These are phyloP conservation scores for Pseudomyrmex gracilis DNA, from an alignment of 1,140 invertebrate genomes.

Conservation along the genomic window DNA sequence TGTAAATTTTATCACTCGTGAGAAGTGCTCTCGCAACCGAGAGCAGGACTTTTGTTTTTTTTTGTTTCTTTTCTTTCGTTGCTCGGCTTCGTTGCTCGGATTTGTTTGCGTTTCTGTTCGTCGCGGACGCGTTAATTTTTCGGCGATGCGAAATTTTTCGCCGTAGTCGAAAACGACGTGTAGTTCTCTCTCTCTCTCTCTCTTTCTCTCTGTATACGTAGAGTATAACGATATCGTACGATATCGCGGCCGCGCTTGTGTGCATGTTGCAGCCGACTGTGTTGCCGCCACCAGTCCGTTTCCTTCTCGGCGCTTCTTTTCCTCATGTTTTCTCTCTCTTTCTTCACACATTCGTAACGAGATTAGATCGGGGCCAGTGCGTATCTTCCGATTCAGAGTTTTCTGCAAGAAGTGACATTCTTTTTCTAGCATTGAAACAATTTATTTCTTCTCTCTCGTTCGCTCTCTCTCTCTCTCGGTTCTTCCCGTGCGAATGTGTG, in stretches of 20 bases:
- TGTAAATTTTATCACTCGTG: neutral
- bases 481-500: neutral
- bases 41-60: neutral
- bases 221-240: neutral
- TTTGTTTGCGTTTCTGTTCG: neutral
- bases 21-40: neutral
- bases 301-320: neutral
- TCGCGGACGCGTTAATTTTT: neutral
- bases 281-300: neutral
- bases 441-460: neutral
- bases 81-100: neutral
- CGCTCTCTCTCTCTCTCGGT: neutral
- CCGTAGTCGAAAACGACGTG: neutral
- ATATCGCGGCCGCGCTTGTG: neutral
- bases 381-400: neutral
- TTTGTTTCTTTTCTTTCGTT: neutral
- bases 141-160: neutral
- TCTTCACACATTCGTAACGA: constrained; percentile 21
- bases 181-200: no score
- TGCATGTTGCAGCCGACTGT: neutral
- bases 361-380: constrained; percentile 28
- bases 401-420: neutral
- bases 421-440: neutral
- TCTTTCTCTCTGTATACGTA: no score
- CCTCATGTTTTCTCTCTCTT: neutral